Conservation (phyloP, 2,113 vertebrate species). For the Ranitomeya variabilis region DNA sequence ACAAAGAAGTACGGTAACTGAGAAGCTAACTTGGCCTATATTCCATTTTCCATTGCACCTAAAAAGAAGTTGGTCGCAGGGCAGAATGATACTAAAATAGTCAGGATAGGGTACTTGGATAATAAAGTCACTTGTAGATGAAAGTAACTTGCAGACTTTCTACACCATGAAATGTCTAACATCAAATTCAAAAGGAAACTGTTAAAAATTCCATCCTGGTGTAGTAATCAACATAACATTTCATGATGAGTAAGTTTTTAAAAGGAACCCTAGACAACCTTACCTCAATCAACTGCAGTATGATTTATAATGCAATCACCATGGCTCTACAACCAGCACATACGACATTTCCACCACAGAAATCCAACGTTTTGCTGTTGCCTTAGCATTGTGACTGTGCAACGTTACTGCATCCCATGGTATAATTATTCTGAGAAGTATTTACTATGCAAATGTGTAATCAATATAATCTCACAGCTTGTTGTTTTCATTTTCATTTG, state of each 20-base stretch:
- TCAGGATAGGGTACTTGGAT: not conserved
- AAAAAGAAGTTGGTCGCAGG: not conserved
- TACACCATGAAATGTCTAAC: not conserved
- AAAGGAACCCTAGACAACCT: not conserved
- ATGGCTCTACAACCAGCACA: not conserved
- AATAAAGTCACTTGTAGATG: not conserved
- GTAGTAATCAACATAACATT: constrained; percentile 20
- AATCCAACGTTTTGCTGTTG: not conserved
- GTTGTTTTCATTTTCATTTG: constrained; percentile 9
- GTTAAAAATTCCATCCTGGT: not conserved
- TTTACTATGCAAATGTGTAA: constrained; percentile 44
- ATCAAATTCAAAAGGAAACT: not conserved
- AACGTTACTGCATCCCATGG: constrained; percentile 1
- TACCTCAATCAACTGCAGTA: constrained; percentile 12
- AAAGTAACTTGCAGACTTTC: not conserved
- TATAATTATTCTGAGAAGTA: not conserved
- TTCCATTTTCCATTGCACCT: not conserved
- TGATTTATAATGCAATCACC: constrained; percentile 23
- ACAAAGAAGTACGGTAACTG: no score
- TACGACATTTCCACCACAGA: not conserved
- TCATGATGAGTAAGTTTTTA: constrained; percentile 10
- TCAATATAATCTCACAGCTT: not conserved
- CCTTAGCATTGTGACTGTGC: not conserved
- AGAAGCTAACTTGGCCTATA: not conserved
- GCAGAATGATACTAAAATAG: not conserved